Evolutionary conservation across 2,113 vertebrate genomes (phyloP), one percentile per base, ranked within the genome.

Genomic region (Chrysemys picta): DNA sequence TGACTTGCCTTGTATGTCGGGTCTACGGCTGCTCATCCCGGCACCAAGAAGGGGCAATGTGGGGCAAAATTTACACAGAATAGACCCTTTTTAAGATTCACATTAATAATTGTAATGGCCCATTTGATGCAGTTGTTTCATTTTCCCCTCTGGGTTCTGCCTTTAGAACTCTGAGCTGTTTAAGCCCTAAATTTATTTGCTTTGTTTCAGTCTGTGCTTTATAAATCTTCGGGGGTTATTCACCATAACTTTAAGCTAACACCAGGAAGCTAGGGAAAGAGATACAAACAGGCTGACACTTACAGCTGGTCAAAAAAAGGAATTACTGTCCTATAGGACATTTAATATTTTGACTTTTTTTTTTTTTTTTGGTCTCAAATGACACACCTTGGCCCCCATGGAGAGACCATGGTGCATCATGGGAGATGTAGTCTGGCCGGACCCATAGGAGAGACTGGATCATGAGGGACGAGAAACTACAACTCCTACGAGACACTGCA

Each of bases 71-170:
- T 78, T 78, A 47, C 25, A 25, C 89, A 84, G 54, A 19, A 75
- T 82, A 14, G 50, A 6, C 9, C 57, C 0, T 0, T 80, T 90
- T 0, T 0, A 89, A 89, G 57, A 82, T 31, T 27, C 69, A 42
- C 59, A 13, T 6, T 82, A 85, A 69, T 90, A 45, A 27, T 90
- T n/a, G 82, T 14, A 80, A 56, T 94, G 62, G 5, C 42, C 76
- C 4, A 14, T 91, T 69, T 94, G 57, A 56, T 93, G 38, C 84
- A 87, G 22, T 13, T 1, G 3, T 82, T 91, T 10, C 13, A 56
- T 13, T 65, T 69, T 92, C 82, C 49, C 89, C 6, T 38, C 65
- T 83, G 84, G 12, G 8, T 84, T 47, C 89, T n/a, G 16, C 83
- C 42, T 78, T 78, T 78, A 45, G 25, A 45, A 5, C 22, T 25